Base-by-base conservation (phyloP, 2,797 vertebrate genomes). In the Schizothorax lantsangensis region DNA sequence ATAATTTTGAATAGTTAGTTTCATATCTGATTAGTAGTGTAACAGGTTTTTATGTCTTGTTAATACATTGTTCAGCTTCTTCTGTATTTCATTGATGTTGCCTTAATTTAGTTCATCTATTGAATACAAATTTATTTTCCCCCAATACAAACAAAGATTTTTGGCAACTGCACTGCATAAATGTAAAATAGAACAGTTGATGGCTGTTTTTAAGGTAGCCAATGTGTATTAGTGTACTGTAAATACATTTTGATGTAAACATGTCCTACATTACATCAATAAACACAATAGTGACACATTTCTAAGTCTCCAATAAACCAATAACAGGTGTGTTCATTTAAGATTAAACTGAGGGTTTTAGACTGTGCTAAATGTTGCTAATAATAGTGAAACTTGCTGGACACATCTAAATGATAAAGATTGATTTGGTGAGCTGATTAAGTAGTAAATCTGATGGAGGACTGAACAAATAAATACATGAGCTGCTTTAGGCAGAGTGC, bases 161-260 rank as follows among this genome's bases (percentile, higher is more conserved):
- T 84, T 83, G 68, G 66, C 47, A 10, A 83, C 26, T 83, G 62
- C 80, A 30, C 11, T 85, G 84, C 79, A 88, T 79, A 84, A 73
- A 85, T 85, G 59, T 64, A 57, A 86, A 52, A 82, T 74, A 85
- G 26, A 19, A 59, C 64, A 83, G 79, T 87, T 83, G 66, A 80
- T 33, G 23, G 40, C 81, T 59, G 52, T 82, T 81, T 77, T 78
- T 73, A 71, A 84, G 81, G 45, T 79, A 84, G 79, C 26, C 33
- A 19, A 26, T 21, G 49, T 88, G 87, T 49, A 71, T 87, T 73
- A 87, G 72, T 88, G 72, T 83, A 68, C 45, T 88, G 81, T 88
- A 84, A 77, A 86, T 87, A 69, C 62, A 26, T 68, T 85, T 79
- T 81, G 72, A 66, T 86, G 83, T 45, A 40, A 74, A 86, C 38